Conservation (phyloP, 2,888 invertebrate species). For the Candidula unifasciata region DNA sequence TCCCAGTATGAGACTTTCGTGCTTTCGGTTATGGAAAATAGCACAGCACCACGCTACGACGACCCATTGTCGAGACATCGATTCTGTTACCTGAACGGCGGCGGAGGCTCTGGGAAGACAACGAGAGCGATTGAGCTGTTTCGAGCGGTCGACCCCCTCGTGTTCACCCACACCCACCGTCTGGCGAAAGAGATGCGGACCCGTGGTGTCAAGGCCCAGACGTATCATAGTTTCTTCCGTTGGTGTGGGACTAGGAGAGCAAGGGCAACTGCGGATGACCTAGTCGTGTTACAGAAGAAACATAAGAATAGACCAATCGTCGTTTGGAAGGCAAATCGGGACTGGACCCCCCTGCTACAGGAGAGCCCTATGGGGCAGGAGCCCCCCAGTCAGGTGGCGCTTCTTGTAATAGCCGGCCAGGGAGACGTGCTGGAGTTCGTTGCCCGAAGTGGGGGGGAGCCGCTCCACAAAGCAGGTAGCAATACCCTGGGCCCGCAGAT, state of each 20-base stretch:
- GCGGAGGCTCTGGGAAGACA: not conserved
- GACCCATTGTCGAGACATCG: not conserved
- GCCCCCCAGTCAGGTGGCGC: not conserved
- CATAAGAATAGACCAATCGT: not conserved
- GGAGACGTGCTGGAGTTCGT: too few species aligned
- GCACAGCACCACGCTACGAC: not conserved
- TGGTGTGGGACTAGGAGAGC: slow-evolving; percentile 9
- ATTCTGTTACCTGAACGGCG: slow-evolving; percentile 5
- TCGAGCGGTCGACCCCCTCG: not conserved
- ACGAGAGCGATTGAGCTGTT: slow-evolving; percentile 30
- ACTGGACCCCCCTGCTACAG: too few species aligned
- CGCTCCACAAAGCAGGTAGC: not conserved
- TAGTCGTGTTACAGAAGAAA: not conserved
- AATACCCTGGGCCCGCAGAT: not conserved
- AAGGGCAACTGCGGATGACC: not conserved
- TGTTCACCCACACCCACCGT: slow-evolving; percentile 16
- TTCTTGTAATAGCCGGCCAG: not conserved
- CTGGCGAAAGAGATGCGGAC: slow-evolving; percentile 29
- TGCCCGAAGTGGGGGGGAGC: not conserved
- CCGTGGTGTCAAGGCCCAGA: slow-evolving; percentile 16
- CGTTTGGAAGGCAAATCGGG: not conserved
- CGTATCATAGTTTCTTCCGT: slow-evolving; percentile 22
- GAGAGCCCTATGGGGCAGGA: too few species aligned
- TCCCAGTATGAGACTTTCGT: not conserved
- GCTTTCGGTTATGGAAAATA: slow-evolving; percentile 10